Evolutionary conservation across 2,888 invertebrate species (phyloP).

Genomic region (Petrolisthes manimaculis): DNA sequence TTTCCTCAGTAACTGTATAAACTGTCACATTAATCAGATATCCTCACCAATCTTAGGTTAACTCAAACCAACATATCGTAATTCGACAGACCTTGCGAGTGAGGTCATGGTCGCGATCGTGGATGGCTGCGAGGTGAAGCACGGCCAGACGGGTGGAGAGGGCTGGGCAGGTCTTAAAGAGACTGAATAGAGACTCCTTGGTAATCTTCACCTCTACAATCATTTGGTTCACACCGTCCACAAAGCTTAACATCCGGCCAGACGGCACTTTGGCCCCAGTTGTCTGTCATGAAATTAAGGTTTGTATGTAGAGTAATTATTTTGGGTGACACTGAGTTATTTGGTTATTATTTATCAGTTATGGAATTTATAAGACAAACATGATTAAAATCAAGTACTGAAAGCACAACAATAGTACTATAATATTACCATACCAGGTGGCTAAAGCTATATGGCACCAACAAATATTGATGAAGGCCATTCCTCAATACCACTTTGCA

Average conservation of each 20-base stretch:
- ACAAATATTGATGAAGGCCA: too few relatives aligned
- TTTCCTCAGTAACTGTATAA: too few relatives aligned
- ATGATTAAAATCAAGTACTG: too few relatives aligned
- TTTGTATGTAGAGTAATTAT: not conserved
- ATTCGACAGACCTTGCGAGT: conserved; percentile 52
- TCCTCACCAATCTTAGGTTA: too few relatives aligned
- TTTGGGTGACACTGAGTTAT: too few relatives aligned
- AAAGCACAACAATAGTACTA: too few relatives aligned
- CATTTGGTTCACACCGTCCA: conserved; percentile 53
- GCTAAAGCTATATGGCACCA: too few relatives aligned
- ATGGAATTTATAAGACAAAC: too few relatives aligned
- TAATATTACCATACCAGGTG: too few relatives aligned
- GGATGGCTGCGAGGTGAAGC: conserved; percentile 61
- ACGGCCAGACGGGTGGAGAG: conserved; percentile 58
- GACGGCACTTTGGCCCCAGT: conserved; percentile 37
- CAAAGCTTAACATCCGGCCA: conserved; percentile 48
- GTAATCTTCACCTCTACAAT: conserved; percentile 58
- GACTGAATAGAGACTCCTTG: conserved; percentile 61
- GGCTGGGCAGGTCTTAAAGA: conserved; percentile 55
- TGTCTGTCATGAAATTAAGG: conserved; percentile 3
- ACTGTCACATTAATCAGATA: too few relatives aligned
- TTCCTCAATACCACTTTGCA: too few relatives aligned
- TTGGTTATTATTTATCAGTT: too few relatives aligned
- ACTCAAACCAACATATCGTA: not conserved
- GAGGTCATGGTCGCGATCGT: conserved; percentile 64